These are phyloP conservation scores for Cossypha dichroa DNA, from an alignment of 2,797 vertebrate species.

Conservation along the genomic window DNA sequence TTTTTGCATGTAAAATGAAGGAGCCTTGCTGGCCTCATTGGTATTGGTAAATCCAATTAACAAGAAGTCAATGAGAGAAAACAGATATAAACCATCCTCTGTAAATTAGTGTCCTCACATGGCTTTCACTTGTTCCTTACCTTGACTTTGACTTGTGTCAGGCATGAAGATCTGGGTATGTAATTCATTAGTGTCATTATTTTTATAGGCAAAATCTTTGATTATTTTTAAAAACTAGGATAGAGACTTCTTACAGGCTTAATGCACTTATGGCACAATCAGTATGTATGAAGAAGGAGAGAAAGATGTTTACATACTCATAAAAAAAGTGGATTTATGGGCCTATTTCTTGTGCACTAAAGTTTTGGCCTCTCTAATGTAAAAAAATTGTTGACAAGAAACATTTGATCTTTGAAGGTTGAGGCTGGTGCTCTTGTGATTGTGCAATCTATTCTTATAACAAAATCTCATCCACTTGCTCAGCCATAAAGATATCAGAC, in stretches of 20 bases:
- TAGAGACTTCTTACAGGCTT: not conserved
- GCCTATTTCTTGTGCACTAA: not conserved
- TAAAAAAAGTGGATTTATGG: not conserved
- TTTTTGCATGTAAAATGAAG: not conserved
- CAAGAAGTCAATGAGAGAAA: not conserved
- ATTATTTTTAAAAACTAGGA: not conserved
- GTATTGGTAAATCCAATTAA: not conserved
- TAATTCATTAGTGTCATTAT: not conserved
- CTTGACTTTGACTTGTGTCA: not conserved
- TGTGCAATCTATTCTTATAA: not conserved
- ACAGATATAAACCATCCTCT: not conserved
- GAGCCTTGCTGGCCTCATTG: not conserved
- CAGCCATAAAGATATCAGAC: not conserved
- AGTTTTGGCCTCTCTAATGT: not conserved
- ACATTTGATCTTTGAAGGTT: not conserved
- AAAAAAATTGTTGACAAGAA: not conserved
- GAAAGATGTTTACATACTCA: not conserved
- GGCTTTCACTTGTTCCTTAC: not conserved
- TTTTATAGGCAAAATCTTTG: not conserved
- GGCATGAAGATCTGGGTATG: rapidly evolving
- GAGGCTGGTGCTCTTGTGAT: not conserved
- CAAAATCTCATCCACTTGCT: not conserved
- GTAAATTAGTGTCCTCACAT: not conserved
- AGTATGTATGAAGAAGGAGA: not conserved
- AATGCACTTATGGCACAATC: not conserved